Percentiles rank a stretch among this genome's conserved stretches.
phyloP scores from a whole-genome alignment of 2,113 vertebrate genomes.

The Leptosomus discolor region DNA sequence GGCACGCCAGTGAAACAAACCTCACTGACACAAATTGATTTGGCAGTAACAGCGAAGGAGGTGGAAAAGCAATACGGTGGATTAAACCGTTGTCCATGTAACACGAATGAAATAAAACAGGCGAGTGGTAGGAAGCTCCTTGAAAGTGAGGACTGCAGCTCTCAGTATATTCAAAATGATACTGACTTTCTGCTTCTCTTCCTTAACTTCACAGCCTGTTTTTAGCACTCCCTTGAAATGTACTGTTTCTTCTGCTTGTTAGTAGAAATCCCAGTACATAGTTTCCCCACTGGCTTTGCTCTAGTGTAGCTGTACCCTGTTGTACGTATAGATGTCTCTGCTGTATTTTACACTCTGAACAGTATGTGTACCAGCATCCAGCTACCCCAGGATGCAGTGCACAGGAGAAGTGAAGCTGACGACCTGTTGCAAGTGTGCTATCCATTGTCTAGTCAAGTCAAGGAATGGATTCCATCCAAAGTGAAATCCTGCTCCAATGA shows the following conservation, averaged over 20 bases:
- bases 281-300: background rate
- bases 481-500: background rate
- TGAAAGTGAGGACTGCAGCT: background rate
- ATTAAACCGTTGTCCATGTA: background rate
- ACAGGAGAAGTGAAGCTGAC: background rate
- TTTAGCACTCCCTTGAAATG: background rate
- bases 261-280: background rate
- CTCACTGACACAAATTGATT: slow-evolving; percentile 37
- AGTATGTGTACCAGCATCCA: background rate
- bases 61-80: background rate
- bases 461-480: background rate
- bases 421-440: background rate
- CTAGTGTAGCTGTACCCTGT: background rate
- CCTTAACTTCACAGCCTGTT: background rate
- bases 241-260: background rate
- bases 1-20: background rate
- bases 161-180: background rate
- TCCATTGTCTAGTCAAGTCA: background rate
- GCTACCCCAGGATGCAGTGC: background rate
- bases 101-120: background rate
- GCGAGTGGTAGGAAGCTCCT: background rate
- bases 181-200: background rate
- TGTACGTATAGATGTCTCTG: background rate
- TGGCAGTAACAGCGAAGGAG: background rate
- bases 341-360: background rate